Evolutionary conservation across 2,113 vertebrate genomes (phyloP), one percentile per base, ranked within the genome.

Genomic region (Chaenocephalus aceratus): DNA sequence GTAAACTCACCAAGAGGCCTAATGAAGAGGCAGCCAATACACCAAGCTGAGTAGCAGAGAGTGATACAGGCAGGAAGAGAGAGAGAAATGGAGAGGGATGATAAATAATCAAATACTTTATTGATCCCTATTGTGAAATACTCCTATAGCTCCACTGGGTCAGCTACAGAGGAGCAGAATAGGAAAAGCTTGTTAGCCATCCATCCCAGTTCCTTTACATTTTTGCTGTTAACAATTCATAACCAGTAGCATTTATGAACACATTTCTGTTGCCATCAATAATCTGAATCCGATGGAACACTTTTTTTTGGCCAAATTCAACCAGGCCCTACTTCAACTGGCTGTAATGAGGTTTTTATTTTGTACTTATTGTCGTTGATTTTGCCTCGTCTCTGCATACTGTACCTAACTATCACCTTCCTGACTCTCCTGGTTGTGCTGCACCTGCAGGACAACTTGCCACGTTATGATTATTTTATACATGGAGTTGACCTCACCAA

Each of bases 51-150:
- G 75, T 46, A 77, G 60, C 77, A 16, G 46, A 12, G 70, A 13
- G 53, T 77, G 61, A 79, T 48, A 64, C 9, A 10, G 36, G 82
- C 61, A 82, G n/a, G 48, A 48, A 63, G 10, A 5, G 58, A 63
- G 0, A 45, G 16, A 56, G 13, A 63, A 66, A 82, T 46, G 67
- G 83, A 84, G 75, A 51, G 46, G 36, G 45, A 79, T 79, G 23
- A 90, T 91, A 86, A 91, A 91, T 91, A 79, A 90, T 91, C 89
- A 81, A 87, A 92, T 76, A 87, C 36, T 30, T 54, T 79, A 89
- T 86, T 82, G 77, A 86, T 88, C 75, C n/a, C 26, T 6, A 72
- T 23, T 51, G 74, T 66, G 75, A 83, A 80, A 85, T 72, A 84
- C 79, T 85, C 59, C 61, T 14, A 18, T 26, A 26, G 76, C 79